Base-by-base conservation (phyloP, 2,797 vertebrate species). In the Balearica regulorum region DNA sequence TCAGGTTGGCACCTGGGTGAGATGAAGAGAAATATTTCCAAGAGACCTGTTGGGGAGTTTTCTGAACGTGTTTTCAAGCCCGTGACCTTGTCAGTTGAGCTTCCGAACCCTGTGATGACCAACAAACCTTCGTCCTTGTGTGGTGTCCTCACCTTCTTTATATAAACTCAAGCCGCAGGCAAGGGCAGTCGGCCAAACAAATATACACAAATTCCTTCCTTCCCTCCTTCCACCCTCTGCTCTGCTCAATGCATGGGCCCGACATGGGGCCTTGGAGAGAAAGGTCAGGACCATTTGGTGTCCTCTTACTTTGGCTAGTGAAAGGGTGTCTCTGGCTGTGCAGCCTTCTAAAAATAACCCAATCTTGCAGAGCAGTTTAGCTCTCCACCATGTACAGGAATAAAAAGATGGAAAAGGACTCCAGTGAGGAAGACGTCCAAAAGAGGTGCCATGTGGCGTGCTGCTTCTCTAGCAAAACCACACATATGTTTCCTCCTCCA, bases 281-380 rank as follows among this genome's bases (percentile, higher is more conserved):
- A 97, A 97, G 95, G 94, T 97, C 96, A 97, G 93, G 61, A 55
- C 95, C 96, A 96, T 97, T 92, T 96, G 96, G 95, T 97, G 84
- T 97, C 93, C 84, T 88, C 96, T 96, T 94, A 81, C 93, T 92
- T 93, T 94, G 96, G 95, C 96, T 62, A 72, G 31, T 66, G 82
- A 86, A 83, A 93, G 37, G 37, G 79, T 70, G 31, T 65, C 92
- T 91, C 96, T 95, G 91, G 87, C 96, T 96, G 96, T 90, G 96
- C 90, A 62, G 87, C 73, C 41, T 89, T 62, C 96, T 96, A 96
- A 96, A 97, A 97, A 97, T 97, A 97, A 81, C 69, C 72, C 7
- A 0, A 46, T 39, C 93, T 85, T 53, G 82, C 82, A 48, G 84
- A 17, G 69, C 2, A 3, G 49, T 78, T 94, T 68, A 61, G 57